A percentile compares a stretch with the other conserved stretches of the same genome.
phyloP scores from a whole-genome alignment of 2,797 vertebrate genomes.

The Ispidina lecontei region DNA sequence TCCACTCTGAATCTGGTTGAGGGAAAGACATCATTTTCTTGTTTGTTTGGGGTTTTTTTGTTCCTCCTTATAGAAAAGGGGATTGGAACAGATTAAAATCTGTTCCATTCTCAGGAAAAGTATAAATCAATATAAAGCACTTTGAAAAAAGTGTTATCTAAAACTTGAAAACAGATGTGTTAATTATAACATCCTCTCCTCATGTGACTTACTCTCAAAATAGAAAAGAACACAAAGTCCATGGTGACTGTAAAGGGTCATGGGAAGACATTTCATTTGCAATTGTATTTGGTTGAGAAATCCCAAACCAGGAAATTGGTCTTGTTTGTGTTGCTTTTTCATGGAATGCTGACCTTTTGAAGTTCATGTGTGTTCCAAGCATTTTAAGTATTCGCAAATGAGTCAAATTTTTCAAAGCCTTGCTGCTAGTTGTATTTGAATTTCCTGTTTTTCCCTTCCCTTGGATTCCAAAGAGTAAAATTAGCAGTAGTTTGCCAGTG shows the following conservation, averaged over 20 bases:
- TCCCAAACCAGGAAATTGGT: slow-evolving; percentile 43
- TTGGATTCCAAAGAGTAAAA: slow-evolving; percentile 50
- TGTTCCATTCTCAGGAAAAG: background rate
- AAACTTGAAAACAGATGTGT: slow-evolving; percentile 4
- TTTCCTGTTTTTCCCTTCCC: slow-evolving; percentile 39
- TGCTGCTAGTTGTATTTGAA: slow-evolving; percentile 29
- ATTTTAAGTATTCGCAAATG: slow-evolving; percentile 54
- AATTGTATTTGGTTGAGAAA: slow-evolving; percentile 38
- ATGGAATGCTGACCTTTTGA: slow-evolving; percentile 52
- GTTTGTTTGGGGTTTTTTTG: background rate
- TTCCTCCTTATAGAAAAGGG: background rate
- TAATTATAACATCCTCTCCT: slow-evolving; percentile 18
- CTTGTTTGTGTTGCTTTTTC: slow-evolving; percentile 45
- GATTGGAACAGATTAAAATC: background rate
- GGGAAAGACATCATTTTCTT: background rate
- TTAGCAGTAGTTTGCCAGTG: slow-evolving; percentile 24
- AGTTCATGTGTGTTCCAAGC: slow-evolving; percentile 24
- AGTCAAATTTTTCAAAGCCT: slow-evolving; percentile 21
- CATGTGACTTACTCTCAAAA: slow-evolving; percentile 18
- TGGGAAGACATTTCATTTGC: slow-evolving; percentile 25
- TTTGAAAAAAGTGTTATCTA: background rate
- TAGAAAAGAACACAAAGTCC: slow-evolving; percentile 42
- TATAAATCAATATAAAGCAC: background rate
- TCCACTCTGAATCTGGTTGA: background rate
- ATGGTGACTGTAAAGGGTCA: slow-evolving; percentile 13